Evolutionary conservation across 2,797 vertebrate genomes (phyloP), one percentile per base, ranked within the genome.

Genomic region (Phalanger gymnotis): DNA sequence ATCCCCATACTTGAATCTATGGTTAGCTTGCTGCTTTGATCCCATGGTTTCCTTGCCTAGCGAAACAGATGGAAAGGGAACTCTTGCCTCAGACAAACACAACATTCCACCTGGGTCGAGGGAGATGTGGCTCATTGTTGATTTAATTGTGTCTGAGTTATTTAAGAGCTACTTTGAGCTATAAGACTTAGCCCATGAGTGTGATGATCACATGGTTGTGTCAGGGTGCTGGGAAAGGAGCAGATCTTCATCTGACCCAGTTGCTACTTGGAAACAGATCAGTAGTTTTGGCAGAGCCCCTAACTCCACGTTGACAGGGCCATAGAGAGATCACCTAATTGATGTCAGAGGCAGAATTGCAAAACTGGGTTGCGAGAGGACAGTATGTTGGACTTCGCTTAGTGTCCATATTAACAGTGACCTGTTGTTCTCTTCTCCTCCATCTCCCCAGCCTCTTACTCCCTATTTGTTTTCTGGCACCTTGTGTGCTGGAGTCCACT

Each of bases 381-480:
- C 34, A 5, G n/a, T 52, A 54, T 90, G 95, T 66, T 96, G 96
- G 92, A 96, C 95, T 97, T 96, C 96, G 55, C 73, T 90, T 19
- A 81, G 81, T 47, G 0, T 81, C 96, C 10, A 1, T 51, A 87
- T 89, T 90, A 93, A 90, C 93, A 30, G 90, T 66, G 92, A 92
- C 95, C 61, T 0, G 0, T 56, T 87, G 73, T 47, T 30, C 54
- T 28, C 22, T 40, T 40, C 12, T 53, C 40, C 57, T 25, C 34
- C 53, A 53, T 66, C 56, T 81, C 73, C 9, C 40, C 61, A n/a
- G 40, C 22, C 55, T 73, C 55, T 73, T 90, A 66, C 54, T 31
- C 55, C n/a, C 87, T 27, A 27, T 66, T 90, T 53, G 66, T 56
- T 12, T 91, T 47, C 91, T 91, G 58, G n/a, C 47, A 31, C 91